phyloP scores from a whole-genome alignment of 2,888 invertebrate species.

The Eupithecia subumbrata region DNA sequence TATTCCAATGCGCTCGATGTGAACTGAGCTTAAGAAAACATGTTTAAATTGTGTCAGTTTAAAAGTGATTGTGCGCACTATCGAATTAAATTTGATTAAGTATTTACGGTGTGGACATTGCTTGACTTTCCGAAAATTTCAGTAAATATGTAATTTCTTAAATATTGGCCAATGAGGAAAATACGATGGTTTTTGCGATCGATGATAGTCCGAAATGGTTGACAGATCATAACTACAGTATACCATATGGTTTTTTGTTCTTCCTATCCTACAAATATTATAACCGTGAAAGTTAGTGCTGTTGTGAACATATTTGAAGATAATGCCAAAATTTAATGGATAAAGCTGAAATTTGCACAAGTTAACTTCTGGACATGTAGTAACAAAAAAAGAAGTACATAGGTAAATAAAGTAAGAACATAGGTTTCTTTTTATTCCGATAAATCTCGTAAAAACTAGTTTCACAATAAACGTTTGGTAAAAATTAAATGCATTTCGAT shows the following conservation, averaged over 20 bases:
- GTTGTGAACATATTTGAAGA: no score
- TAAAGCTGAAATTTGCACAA: no score
- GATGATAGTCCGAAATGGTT: not conserved
- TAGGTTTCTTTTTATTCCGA: no score
- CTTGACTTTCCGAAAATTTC: slow-evolving; percentile 28
- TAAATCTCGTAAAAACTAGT: not conserved
- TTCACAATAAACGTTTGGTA: not conserved
- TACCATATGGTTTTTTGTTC: no score
- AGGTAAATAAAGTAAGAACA: no score
- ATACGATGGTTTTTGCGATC: not conserved
- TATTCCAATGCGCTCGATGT: slow-evolving; percentile 25
- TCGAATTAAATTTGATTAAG: slow-evolving; percentile 40
- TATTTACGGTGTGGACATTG: slow-evolving; percentile 33
- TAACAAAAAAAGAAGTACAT: no score
- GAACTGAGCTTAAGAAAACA: slow-evolving; percentile 41
- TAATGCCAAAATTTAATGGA: no score
- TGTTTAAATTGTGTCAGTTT: slow-evolving; percentile 41
- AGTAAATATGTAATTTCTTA: slow-evolving; percentile 3
- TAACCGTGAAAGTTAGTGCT: no score
- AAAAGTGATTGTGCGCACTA: slow-evolving; percentile 38
- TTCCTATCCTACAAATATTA: no score
- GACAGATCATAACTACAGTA: no score
- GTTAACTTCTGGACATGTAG: no score
- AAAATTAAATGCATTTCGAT: not conserved
- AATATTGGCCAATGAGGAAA: slow-evolving; percentile 12